Evolutionary conservation across 2,888 invertebrate species (phyloP).

Genomic region (Prosopocoilus inquinatus): DNA sequence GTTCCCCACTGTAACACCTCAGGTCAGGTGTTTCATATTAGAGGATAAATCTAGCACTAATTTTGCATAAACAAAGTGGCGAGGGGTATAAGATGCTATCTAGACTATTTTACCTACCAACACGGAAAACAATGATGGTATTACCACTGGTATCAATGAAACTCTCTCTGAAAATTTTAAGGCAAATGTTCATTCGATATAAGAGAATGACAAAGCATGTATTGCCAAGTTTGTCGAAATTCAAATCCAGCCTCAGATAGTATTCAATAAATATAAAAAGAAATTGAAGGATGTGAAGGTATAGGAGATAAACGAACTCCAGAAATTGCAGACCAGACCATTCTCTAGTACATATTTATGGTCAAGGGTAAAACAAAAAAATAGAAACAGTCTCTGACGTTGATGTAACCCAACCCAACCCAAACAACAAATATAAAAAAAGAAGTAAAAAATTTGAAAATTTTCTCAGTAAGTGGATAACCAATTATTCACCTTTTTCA

Average conservation of each 20-base stretch:
- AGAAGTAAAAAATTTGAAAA: background rate
- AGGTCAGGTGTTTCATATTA: background rate
- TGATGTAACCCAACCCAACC: background rate
- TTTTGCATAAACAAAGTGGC: constrained; percentile 1
- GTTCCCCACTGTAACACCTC: background rate
- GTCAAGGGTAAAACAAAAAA: background rate
- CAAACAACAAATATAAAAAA: too few species aligned
- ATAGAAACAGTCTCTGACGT: constrained; percentile 1
- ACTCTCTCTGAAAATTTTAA: too few species aligned
- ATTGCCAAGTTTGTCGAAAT: too few species aligned
- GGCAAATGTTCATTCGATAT: too few species aligned
- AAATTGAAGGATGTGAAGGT: too few species aligned
- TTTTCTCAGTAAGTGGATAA: background rate
- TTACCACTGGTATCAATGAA: too few species aligned
- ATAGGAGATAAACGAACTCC: too few species aligned
- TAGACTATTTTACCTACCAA: background rate
- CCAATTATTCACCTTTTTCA: constrained; percentile 1
- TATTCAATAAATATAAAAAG: too few species aligned
- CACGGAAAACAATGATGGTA: too few species aligned
- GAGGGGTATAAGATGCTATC: background rate
- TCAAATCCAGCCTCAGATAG: too few species aligned
- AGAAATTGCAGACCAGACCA: constrained; percentile 1
- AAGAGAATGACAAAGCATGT: too few species aligned
- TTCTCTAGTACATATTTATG: background rate
- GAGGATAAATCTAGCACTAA: constrained; percentile 1